Percentiles rank a stretch among this genome's conserved stretches.
These are phyloP conservation scores for Drosophila tripunctata DNA, from an alignment of 2,888 invertebrate genomes.

Conservation along the genomic window DNA sequence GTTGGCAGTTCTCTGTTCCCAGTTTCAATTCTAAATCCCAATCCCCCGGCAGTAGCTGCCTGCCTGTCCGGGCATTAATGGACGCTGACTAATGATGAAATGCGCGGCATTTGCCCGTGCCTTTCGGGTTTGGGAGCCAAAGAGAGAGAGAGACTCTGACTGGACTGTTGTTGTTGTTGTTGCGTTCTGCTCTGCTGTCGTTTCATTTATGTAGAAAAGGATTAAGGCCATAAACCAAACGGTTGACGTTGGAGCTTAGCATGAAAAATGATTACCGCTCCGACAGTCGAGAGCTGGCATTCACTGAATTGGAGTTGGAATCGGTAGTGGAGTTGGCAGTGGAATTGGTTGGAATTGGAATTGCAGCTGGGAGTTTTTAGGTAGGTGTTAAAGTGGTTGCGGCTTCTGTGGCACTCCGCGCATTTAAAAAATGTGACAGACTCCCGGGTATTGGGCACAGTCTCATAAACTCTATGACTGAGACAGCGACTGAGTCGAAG, in stretches of 20 bases:
- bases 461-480: constrained; percentile 21
- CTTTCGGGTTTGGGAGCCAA: background rate
- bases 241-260: constrained; percentile 79
- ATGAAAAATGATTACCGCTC: constrained; percentile 78
- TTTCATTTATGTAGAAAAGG: constrained; percentile 79
- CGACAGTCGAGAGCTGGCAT: constrained; percentile 67
- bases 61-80: constrained; percentile 73
- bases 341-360: constrained; percentile 15
- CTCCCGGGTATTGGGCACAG: constrained; percentile 10
- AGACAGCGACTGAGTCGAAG: background rate
- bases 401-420: constrained; percentile 62
- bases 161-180: constrained; percentile 43
- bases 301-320: constrained; percentile 1
- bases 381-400: constrained; percentile 77
- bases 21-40: constrained; percentile 58
- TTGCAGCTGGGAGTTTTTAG: constrained; percentile 53
- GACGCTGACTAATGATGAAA: constrained; percentile 77
- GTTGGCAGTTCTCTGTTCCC: too few relatives aligned
- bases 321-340: too few relatives aligned
- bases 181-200: constrained; percentile 35
- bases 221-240: constrained; percentile 80
- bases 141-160: constrained; percentile 20
- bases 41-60: constrained; percentile 58
- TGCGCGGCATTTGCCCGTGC: constrained; percentile 69
- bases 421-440: constrained; percentile 61